Base-by-base conservation (phyloP, 2,113 vertebrate genomes). In the Corythoichthys intestinalis region DNA sequence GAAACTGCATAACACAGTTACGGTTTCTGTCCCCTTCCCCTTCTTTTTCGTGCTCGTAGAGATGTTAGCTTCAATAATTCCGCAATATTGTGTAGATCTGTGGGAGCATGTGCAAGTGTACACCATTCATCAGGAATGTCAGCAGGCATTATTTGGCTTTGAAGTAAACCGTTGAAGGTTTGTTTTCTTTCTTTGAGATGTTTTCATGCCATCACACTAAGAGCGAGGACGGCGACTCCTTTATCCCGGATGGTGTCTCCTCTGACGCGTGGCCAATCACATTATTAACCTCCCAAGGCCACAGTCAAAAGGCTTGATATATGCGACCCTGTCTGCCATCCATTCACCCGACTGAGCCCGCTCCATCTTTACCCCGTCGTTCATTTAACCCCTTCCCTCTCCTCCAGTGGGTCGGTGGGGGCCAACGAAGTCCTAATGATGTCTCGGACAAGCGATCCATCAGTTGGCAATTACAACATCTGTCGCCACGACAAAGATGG, bases 391-490 rank as follows among this genome's bases (percentile, higher is more conserved):
- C 78, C 76, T 80, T 84, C 82, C 72, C 80, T 52, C 65, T 70
- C 75, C 72, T 69, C 83, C 80, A 79, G 61, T 63, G 79, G 68
- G 66, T 84, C 75, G 15, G 62, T 35, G 46, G 60, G 2, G 69
- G 83, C 81, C 78, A 81, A 77, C 66, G 66, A 77, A 81, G 71
- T 84, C 81, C 82, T 92, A 93, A 93, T 90, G 89, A 91, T 82
- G 70, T 78, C 75, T 80, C 83, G 85, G 89, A 91, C 89, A 89
- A 85, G 85, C 79, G 81, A 93, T 93, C 90, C 86, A 92, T 93
- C 92, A 93, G 92, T 85, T 87, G 86, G 92, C 91, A 93, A 93
- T 93, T 93, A 93, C 90, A 92, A 93, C 91, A 93, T 93, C 91
- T 93, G 92, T 92, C 89, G 83, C 88, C 81, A 76, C 86, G 84